These are phyloP conservation scores for Zoanthus gigantus DNA, from an alignment of 92 coral and sea anemone species.

Conservation along the genomic window DNA sequence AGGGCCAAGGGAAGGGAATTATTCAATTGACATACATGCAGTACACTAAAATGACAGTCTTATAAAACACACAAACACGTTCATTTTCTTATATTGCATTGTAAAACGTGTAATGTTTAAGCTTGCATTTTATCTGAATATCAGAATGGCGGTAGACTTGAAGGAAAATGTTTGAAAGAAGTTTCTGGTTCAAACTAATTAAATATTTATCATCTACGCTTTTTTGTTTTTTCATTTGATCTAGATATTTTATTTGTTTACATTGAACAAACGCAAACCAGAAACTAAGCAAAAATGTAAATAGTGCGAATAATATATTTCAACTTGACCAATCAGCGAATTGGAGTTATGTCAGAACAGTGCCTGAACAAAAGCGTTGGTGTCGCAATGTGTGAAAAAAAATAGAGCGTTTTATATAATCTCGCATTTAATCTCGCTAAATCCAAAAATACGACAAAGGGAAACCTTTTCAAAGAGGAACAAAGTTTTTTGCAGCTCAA, in stretches of 20 bases:
- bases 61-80: too few relatives aligned
- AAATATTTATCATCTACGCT: too few relatives aligned
- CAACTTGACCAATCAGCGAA: slow-evolving; percentile 4
- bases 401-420: background rate
- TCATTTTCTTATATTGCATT: too few relatives aligned
- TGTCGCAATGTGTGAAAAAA: background rate
- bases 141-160: too few relatives aligned
- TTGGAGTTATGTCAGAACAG: background rate
- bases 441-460: background rate
- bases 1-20: too few relatives aligned
- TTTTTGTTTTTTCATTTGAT: background rate
- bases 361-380: background rate
- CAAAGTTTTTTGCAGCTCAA: background rate
- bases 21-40: too few relatives aligned
- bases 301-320: background rate
- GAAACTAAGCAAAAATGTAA: slow-evolving; percentile 7
- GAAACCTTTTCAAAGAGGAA: background rate
- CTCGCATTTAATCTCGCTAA: background rate
- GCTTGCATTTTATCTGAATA: too few relatives aligned
- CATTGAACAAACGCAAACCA: background rate
- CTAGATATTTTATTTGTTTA: background rate
- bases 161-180: too few relatives aligned
- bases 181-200: too few relatives aligned
- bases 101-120: too few relatives aligned
- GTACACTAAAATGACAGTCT: too few relatives aligned